Percentiles rank a stretch among this genome's conserved stretches.
These are phyloP conservation scores for Cephus pygmeus DNA, from an alignment of 2,888 invertebrate species.

Conservation along the genomic window DNA sequence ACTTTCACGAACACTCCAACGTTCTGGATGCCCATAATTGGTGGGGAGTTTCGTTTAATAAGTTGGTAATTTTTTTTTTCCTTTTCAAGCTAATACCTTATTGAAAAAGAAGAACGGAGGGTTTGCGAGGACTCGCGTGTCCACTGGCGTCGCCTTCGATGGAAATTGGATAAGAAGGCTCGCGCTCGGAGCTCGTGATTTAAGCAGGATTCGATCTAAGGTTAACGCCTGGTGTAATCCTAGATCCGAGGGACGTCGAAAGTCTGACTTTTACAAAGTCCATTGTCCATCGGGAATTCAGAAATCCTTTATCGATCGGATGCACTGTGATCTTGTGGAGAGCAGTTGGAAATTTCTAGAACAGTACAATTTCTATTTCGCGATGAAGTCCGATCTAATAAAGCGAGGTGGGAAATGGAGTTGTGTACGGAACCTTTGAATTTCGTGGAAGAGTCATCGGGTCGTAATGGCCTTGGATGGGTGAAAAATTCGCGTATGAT, in stretches of 20 bases:
- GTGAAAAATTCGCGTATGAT: neutral
- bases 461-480: neutral
- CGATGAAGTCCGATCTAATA: neutral
- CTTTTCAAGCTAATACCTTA: conserved; percentile 37
- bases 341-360: neutral
- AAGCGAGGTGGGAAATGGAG: neutral
- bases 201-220: neutral
- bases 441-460: neutral
- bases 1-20: conserved; percentile 29
- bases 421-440: neutral
- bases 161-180: neutral
- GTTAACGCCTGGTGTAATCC: neutral
- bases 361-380: neutral
- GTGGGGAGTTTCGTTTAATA: conserved; percentile 27
- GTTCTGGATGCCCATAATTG: conserved; percentile 7
- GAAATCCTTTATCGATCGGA: neutral
- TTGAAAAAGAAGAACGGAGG: conserved; percentile 23
- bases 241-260: neutral
- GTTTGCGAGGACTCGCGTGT: neutral
- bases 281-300: neutral
- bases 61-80: conserved; percentile 27
- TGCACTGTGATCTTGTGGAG: neutral
- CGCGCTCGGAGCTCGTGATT: neutral
- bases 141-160: neutral
- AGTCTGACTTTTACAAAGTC: neutral